Conservation (phyloP, 2,888 invertebrate species). For the Smittia aterrima region DNA sequence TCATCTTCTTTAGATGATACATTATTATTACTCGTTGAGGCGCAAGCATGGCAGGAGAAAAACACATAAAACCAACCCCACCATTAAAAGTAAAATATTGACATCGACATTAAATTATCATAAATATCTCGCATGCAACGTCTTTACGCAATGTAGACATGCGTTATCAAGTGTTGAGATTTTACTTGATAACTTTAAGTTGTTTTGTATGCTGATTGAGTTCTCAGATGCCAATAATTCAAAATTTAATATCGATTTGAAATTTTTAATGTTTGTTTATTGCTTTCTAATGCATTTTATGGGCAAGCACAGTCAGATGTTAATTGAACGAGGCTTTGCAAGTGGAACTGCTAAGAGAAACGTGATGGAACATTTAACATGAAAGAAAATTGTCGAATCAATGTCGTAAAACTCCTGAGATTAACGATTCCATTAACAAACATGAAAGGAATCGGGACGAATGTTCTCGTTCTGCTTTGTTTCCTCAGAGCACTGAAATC, state of each 20-base stretch:
- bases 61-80: slow-evolving; percentile 30
- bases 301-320: neutral
- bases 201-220: slow-evolving; percentile 12
- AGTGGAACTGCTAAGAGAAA: neutral
- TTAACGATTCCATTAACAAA: neutral
- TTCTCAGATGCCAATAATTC: neutral
- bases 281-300: slow-evolving; percentile 33
- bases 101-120: slow-evolving; percentile 41
- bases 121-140: slow-evolving; percentile 32
- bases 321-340: neutral
- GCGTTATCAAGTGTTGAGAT: slow-evolving; percentile 28
- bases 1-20: slow-evolving; percentile 37
- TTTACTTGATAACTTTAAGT: slow-evolving; percentile 7
- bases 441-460: neutral
- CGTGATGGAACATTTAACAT: slow-evolving; percentile 34
- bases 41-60: slow-evolving; percentile 8
- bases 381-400: neutral
- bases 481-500: neutral
- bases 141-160: neutral
- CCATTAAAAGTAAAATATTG: slow-evolving; percentile 40
- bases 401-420: neutral
- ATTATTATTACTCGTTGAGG: slow-evolving; percentile 31
- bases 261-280: slow-evolving; percentile 29
- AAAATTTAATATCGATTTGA: slow-evolving; percentile 18
- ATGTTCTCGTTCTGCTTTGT: slow-evolving; percentile 14